Base-by-base conservation (phyloP, 2,797 vertebrate species). In the Todus mexicanus region DNA sequence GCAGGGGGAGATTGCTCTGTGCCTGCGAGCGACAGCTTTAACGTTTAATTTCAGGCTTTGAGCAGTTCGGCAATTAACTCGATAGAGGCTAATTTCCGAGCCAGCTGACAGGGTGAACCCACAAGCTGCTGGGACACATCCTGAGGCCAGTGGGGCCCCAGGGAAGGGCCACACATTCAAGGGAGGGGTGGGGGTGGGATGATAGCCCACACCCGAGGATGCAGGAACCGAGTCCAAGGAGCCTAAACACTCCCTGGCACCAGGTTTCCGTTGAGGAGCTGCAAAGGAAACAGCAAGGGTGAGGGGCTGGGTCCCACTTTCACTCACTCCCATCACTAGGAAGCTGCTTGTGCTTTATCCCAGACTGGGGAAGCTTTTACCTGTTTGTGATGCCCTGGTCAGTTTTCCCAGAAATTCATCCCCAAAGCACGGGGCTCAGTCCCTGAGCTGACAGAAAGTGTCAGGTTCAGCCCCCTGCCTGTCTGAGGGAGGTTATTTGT, bases 21-120 rank as follows among this genome's bases (percentile, higher is more conserved):
- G 63, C 90, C 76, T 43, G 53, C 4, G 9, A 90, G 74, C 4
- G 84, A 84, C 83, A 79, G 84, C 90, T 93, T 59, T 80, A 94
- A 45, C 50, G 68, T 66, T 94, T 90, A 75, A 78, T 93, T 93
- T 65, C 95, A 84, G 94, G 86, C 86, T 94, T 47, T 37, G 71
- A 96, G 90, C 25, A 15, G 12, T 2, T 40, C 77, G 84, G 88
- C 88, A 92, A 95, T 95, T 96, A 94, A 93, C 72, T 90, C 72
- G 96, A 90, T 87, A 86, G 84, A 93, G 53, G 57, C 68, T 94
- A 83, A 93, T 96, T 96, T 79, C 72, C 3, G 0, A 96, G 69
- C 12, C 93, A 33, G 95, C 94, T 93, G 91, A 76, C 3, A 3
- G 83, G 83, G 83, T 15, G 60, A 95, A 80, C 91, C 87, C 91